phyloP scores from a whole-genome alignment of 2,888 invertebrate species.

The Dusona sp. region DNA sequence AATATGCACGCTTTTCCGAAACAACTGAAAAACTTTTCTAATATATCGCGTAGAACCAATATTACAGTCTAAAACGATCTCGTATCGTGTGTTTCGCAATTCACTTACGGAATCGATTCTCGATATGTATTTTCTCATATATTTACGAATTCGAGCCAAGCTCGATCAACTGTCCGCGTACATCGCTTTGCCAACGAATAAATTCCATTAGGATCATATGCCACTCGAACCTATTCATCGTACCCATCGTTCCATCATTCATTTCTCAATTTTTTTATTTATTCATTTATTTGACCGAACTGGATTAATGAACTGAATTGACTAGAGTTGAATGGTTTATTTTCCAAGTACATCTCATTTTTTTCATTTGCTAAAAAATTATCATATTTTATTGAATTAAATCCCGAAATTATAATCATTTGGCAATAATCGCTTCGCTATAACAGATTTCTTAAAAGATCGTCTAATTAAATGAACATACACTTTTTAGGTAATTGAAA shows the following conservation, averaged over 20 bases:
- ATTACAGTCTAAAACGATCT: conserved; percentile 5
- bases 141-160: not conserved
- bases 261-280: not conserved
- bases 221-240: not conserved
- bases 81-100: not conserved
- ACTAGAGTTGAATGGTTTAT: too few species aligned
- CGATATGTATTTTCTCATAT: not conserved
- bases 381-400: not conserved
- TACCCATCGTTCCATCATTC: not conserved
- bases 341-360: too few species aligned
- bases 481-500: too few species aligned
- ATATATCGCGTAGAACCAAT: conserved; percentile 22
- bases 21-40: conserved; percentile 11
- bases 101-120: not conserved
- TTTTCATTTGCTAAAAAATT: not conserved
- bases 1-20: not conserved
- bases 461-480: too few species aligned
- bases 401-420: too few species aligned
- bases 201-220: conserved; percentile 6
- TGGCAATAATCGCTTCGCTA: not conserved
- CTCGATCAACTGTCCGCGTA: not conserved
- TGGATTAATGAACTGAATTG: too few species aligned
- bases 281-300: too few species aligned
- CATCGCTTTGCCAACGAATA: not conserved
- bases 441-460: not conserved